phyloP scores from a whole-genome alignment of 2,113 vertebrate genomes.

The Mionectes macconnelli region DNA sequence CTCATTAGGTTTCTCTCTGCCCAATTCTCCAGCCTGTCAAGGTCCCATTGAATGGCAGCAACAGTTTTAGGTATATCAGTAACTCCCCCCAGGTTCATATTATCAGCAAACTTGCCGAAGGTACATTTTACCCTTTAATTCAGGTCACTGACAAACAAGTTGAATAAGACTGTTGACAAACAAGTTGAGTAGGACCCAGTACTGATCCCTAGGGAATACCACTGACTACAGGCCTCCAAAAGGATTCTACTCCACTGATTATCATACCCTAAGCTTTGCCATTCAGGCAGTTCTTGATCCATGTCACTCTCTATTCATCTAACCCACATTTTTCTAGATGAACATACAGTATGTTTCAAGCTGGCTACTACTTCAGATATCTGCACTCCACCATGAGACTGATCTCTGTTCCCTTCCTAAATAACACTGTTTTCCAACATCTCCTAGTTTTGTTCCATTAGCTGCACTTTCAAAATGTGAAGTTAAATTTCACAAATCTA shows the following conservation, averaged over 20 bases:
- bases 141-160: not conserved
- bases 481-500: not conserved
- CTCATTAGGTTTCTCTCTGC: not conserved
- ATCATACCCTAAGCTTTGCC: not conserved
- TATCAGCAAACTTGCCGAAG: not conserved
- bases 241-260: not conserved
- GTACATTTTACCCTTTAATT: not conserved
- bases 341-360: not conserved
- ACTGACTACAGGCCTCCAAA: not conserved
- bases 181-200: not conserved
- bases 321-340: not conserved
- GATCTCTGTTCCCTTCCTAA: not conserved
- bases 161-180: not conserved
- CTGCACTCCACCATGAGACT: not conserved
- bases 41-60: not conserved
- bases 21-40: not conserved
- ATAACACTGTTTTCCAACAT: not conserved
- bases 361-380: not conserved
- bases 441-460: not conserved
- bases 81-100: not conserved
- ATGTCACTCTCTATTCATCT: not conserved
- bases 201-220: not conserved
- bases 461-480: not conserved
- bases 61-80: too few species aligned
- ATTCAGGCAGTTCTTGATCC: not conserved